Evolutionary conservation across 2,888 invertebrate genomes (phyloP), one percentile per base, ranked within the genome.

Genomic region (Beris chalybata): DNA sequence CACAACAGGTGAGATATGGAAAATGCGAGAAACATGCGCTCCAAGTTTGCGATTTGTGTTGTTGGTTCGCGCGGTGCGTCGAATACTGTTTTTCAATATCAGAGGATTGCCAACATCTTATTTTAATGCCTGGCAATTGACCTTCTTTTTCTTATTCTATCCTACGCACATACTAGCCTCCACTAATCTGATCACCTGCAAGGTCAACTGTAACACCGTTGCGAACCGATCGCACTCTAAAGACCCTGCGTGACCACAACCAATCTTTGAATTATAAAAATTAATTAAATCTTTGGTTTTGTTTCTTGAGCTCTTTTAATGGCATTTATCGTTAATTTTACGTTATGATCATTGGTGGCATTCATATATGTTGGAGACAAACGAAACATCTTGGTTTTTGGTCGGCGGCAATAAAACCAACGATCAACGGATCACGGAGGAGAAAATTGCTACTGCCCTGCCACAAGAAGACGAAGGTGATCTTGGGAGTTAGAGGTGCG

Each of bases 1-100:
- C 47, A 59, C 48, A 59, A 30, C 48, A 59, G 58, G 58, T 59
- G 58, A 59, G 58, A 59, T 59, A 59, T 59, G 58, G 48, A 59
- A 59, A 59, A 47, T 59, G 58, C 47, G 31, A 31, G 48, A 59
- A 59, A 47, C 58, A 47, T 59, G 58, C 47, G 48, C 48, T 22
- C 22, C 22, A 22, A 22, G 22, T 22, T 22, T 22, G 22, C 22
- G 22, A 22, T 22, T 22, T 22, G 22, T 22, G 22, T 22, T 22
- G 22, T 22, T 22, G 22, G 22, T 22, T 1, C 22, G 22, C 22
- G 22, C 2, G 22, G 2, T 22, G 22, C 22, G 22, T 22, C 22
- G 22, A 22, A 22, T 22, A 22, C 22, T 57, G 44, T 47, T 22
- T 45, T 45, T 45, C 45, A 57, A 57, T 57, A 30, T 30, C 30